Evolutionary conservation across 2,888 invertebrate species (phyloP).

Genomic region (Timema cristinae): DNA sequence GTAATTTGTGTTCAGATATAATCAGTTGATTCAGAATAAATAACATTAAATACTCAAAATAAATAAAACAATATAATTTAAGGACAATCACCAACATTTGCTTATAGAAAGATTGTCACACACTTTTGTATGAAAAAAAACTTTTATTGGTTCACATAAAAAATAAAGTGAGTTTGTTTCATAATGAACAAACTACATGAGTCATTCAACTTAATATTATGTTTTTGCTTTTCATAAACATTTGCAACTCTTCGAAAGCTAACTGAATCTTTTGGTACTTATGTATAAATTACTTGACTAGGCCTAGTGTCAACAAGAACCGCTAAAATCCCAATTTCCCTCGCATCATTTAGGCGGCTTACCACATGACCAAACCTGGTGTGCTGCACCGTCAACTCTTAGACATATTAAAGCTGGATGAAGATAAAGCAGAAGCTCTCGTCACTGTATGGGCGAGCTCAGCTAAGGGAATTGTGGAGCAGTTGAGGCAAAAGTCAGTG

Average conservation of each 20-base stretch:
- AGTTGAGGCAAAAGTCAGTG: slow-evolving; percentile 42
- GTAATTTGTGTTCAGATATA: neutral
- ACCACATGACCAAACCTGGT: slow-evolving; percentile 51
- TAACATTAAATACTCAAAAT: neutral
- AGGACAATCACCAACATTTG: too few relatives aligned
- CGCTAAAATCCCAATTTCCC: too few relatives aligned
- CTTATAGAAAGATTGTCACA: too few relatives aligned
- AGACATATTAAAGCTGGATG: slow-evolving; percentile 48
- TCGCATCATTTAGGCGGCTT: slow-evolving; percentile 27
- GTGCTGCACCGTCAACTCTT: slow-evolving; percentile 48
- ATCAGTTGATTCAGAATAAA: neutral
- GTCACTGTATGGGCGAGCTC: slow-evolving; percentile 52
- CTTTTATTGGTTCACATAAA: too few relatives aligned
- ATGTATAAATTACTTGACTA: neutral
- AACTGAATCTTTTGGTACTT: neutral
- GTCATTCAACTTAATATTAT: neutral
- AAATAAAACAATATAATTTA: neutral
- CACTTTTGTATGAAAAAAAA: too few relatives aligned
- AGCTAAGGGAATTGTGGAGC: slow-evolving; percentile 51
- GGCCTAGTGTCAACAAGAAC: neutral
- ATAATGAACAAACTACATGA: neutral
- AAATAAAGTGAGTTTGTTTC: neutral
- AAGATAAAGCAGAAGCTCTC: slow-evolving; percentile 54
- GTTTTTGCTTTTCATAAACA: neutral
- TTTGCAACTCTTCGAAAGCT: neutral